Percentiles rank a stretch among this genome's conserved stretches.
phyloP scores from a whole-genome alignment of 2,888 invertebrate species.

The Pachydiplax longipennis region DNA sequence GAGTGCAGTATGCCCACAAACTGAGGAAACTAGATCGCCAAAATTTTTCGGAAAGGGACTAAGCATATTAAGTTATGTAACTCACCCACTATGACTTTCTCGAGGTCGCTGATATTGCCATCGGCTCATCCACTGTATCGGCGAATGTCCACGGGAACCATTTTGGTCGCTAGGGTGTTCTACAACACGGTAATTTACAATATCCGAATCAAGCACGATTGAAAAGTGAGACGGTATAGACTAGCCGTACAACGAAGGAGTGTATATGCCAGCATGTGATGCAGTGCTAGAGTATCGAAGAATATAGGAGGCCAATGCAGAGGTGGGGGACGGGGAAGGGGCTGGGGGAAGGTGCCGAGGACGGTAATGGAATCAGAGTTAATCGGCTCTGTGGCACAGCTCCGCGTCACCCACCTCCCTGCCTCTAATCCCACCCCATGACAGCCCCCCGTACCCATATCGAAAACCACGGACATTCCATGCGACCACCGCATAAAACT shows the following conservation, averaged over 20 bases:
- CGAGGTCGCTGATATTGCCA: not conserved
- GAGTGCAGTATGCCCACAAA: not conserved
- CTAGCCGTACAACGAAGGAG: not conserved
- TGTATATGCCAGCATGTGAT: not conserved
- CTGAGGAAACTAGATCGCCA: not conserved
- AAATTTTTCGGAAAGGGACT: not conserved
- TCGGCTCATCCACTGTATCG: not conserved
- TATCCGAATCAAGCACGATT: not conserved
- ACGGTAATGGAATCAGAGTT: conserved; percentile 37
- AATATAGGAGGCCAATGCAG: not conserved
- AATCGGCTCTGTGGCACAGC: conserved; percentile 29
- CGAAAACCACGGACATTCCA: conserved; percentile 3
- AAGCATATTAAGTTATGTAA: not conserved
- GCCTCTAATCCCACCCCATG: conserved; percentile 18
- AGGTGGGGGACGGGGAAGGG: not conserved
- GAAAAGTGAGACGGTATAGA: not conserved
- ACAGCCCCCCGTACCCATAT: not conserved
- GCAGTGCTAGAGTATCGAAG: not conserved
- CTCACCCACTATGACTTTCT: conserved; percentile 14
- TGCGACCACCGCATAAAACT: not conserved
- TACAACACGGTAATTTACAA: not conserved
- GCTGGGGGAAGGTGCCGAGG: not conserved
- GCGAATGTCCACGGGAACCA: not conserved
- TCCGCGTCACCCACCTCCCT: conserved; percentile 13
- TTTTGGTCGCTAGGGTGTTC: not conserved